Base-by-base conservation (phyloP, 2,888 invertebrate genomes). In the Crematogaster levior region DNA sequence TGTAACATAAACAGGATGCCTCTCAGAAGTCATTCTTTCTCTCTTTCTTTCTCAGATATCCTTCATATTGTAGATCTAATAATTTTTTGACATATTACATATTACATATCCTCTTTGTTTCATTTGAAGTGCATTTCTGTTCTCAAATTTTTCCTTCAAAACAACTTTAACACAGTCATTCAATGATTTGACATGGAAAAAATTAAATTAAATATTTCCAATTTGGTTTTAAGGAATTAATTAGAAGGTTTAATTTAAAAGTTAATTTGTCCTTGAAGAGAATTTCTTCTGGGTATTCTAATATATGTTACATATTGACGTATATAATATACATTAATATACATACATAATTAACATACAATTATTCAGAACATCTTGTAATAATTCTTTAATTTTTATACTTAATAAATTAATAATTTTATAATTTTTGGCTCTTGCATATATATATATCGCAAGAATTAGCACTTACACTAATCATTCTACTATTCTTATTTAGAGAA, bases 351-450 rank as follows among this genome's bases (percentile, higher is more conserved):
- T 5, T 34, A 34, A 3, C 6, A 34, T 6, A 34, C 34, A 34
- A 34, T 34, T 61, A 4, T 61, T 12, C 1, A 48, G 0, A 5
- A 18, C 2, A 24, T 43, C 27, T 27, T 9, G n/a, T 1, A n/a
- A 27, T 46, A 10, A 18, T 46, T 9, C n/a, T 56, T 27, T 15
- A 27, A 43, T 18, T 1, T 53, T 40, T 56, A 27, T 40, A 56
- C 21, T 72, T 56, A 5, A 72, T 56, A 56, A 40, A n/a, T n/a
- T n/a, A n/a, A n/a, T n/a, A n/a, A n/a, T 72, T 56, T 12, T 1
- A 27, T 18, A 37, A 24, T 51, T 18, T 30, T 46, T 24, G 1
- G 0, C 56, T 9, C 2, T 0, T 70, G 27, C 18, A 43, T 37
- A 30, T 43, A n/a, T n/a, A n/a, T n/a, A n/a, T n/a, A n/a, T n/a